Evolutionary conservation across 2,888 invertebrate genomes (phyloP).

Genomic region (Drosophila emarginata): DNA sequence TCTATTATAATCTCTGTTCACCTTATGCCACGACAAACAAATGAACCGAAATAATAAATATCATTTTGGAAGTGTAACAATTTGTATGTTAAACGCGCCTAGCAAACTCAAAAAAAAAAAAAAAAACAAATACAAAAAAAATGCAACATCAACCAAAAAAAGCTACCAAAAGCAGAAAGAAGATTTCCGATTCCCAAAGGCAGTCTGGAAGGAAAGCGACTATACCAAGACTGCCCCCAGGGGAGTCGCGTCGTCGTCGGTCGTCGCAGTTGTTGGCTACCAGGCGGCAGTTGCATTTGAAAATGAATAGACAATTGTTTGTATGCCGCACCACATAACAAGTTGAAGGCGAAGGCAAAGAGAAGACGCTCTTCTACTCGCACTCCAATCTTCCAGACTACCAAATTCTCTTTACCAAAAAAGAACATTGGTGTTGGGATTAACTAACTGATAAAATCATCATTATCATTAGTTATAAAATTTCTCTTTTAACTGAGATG

Average conservation of each 20-base stretch:
- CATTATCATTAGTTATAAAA: no score
- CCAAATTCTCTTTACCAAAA: neutral
- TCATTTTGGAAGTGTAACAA: conserved; percentile 80
- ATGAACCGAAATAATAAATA: conserved; percentile 74
- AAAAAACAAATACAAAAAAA: conserved; percentile 17
- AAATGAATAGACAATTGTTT: conserved; percentile 76
- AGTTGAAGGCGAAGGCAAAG: conserved; percentile 62
- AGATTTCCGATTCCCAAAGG: conserved; percentile 34
- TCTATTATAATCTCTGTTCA: conserved; percentile 45
- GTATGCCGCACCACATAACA: conserved; percentile 59
- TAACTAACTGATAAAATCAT: no score
- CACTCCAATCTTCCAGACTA: conserved; percentile 17
- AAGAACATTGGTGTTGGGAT: neutral
- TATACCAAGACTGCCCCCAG: conserved; percentile 59
- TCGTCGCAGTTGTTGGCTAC: conserved; percentile 54
- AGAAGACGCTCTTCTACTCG: conserved; percentile 39
- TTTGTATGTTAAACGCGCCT: conserved; percentile 79
- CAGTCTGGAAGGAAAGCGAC: conserved; percentile 34
- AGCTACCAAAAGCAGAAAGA: conserved; percentile 34
- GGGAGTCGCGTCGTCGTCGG: conserved; percentile 67
- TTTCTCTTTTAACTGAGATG: no score
- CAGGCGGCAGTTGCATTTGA: conserved; percentile 74
- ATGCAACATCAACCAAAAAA: conserved; percentile 35
- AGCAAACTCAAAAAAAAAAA: conserved; percentile 32
- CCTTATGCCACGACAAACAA: conserved; percentile 28